phyloP scores from a whole-genome alignment of 2,888 invertebrate species.

The Idaea aversata region DNA sequence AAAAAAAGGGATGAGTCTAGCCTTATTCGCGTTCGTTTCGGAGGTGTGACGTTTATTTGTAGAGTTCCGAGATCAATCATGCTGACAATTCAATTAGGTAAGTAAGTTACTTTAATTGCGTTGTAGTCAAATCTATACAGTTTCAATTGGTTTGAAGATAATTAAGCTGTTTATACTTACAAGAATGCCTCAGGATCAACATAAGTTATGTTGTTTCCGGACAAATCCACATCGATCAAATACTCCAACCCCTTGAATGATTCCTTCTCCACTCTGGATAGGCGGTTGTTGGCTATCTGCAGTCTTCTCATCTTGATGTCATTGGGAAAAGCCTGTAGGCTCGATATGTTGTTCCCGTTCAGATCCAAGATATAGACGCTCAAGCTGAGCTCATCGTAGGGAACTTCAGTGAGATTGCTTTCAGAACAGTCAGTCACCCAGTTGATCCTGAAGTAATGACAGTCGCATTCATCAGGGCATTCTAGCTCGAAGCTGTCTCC shows the following conservation, averaged over 20 bases:
- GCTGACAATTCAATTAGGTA: too few species aligned
- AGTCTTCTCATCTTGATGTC: constrained; percentile 85
- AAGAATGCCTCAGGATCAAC: constrained; percentile 84
- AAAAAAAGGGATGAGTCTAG: too few species aligned
- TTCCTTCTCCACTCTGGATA: constrained; percentile 80
- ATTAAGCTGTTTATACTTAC: constrained; percentile 69
- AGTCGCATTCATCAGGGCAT: constrained; percentile 87
- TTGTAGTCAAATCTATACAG: neutral
- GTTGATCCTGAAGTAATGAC: constrained; percentile 87
- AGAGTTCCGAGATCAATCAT: too few species aligned
- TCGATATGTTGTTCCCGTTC: constrained; percentile 84
- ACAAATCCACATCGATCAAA: constrained; percentile 85
- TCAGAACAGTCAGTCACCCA: constrained; percentile 89
- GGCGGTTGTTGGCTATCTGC: constrained; percentile 84
- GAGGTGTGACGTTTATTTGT: too few species aligned
- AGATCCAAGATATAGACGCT: constrained; percentile 86
- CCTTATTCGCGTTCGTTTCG: too few species aligned
- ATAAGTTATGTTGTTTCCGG: constrained; percentile 82
- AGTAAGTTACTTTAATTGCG: too few species aligned
- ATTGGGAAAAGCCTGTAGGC: constrained; percentile 81
- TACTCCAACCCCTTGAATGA: constrained; percentile 84
- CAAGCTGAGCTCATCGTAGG: constrained; percentile 84
- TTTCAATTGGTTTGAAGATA: neutral
- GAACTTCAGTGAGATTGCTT: constrained; percentile 85
- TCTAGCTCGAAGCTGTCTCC: constrained; percentile 84